Base-by-base conservation (phyloP, 2,888 invertebrate species). In the Baronia brevicornis region DNA sequence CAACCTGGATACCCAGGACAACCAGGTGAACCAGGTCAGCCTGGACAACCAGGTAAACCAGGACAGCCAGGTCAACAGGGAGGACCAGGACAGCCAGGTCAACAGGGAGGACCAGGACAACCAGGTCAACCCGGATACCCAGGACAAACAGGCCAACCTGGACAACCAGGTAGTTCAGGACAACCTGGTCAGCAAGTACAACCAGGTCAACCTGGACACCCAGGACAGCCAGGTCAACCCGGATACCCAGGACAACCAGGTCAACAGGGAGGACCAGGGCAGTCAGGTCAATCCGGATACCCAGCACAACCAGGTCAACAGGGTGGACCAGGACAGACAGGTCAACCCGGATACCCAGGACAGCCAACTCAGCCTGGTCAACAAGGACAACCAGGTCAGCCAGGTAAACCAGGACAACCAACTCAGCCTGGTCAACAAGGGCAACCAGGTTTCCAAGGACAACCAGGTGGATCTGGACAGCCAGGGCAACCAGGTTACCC, bases 41-140 rank as follows among this genome's bases (percentile, higher is more conserved):
- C 88, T 0, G 84, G 78, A 23, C 72, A 60, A 7, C 86, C 86
- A 5, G 74, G 72, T 0, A 5, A 46, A 1, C 50, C 50, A 1
- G 60, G 46, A 2, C 82, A 43, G 6, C 43, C 47, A 2, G 53
- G 51, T 1, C 38, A 47, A 8, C 44, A 45, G 0, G 46, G 45
- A 0, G 33, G 24, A 3, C 80, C 7, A 51, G 61, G 39, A 51
- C 38, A 46, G 2, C 54, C 57, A 2, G 60, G 66, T 3, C 34
- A 48, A 1, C 60, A 71, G 0, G 66, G 64, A 3, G 30, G 43
- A 2, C 55, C 60, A 9, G 55, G 60, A 0, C 17, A 38, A 1
- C 46, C 46, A 0, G 51, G 48, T 1, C 11, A 46, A 4, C 44
- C 48, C 8, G 46, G 49, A 8, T 29, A 49, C 4, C 48, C 46